A percentile compares a stretch with the other conserved stretches of the same genome.
Conservation (phyloP, 2,797 vertebrate species). For the Glossophaga mutica region DNA sequence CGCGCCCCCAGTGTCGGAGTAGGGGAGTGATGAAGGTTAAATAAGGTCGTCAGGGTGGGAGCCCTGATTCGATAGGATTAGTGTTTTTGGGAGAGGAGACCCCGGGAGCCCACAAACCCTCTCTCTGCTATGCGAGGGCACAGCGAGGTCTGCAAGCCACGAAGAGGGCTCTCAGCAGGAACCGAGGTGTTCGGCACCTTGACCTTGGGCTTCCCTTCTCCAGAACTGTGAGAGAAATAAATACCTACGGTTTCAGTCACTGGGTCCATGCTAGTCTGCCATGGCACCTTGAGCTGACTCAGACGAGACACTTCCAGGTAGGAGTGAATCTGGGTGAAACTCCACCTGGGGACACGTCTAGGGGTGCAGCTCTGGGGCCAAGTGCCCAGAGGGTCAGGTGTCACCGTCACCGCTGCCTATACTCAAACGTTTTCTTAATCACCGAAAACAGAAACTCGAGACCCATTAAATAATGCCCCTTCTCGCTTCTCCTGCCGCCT, state of each 20-base stretch:
- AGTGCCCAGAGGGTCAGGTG: no score
- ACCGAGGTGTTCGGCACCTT: background rate
- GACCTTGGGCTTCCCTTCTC: background rate
- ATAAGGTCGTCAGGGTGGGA: background rate
- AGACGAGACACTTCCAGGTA: background rate
- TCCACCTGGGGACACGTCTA: background rate
- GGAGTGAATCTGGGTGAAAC: background rate
- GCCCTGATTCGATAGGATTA: background rate
- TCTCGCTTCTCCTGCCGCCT: no score
- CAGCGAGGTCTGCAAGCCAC: background rate
- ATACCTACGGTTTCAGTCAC: background rate
- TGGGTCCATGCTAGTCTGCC: background rate
- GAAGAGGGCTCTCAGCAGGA: background rate
- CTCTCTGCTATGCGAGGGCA: background rate
- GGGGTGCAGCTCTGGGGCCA: background rate
- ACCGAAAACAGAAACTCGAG: background rate
- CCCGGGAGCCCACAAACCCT: no score
- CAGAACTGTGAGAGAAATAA: background rate
- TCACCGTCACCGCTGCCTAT: background rate
- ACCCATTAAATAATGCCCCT: background rate
- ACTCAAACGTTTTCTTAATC: background rate
- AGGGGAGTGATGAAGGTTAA: background rate
- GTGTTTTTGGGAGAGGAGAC: background rate
- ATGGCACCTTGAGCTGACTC: background rate
- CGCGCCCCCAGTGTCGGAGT: background rate